These are phyloP conservation scores for Picathartes gymnocephalus DNA, from an alignment of 2,113 vertebrate genomes.

Conservation along the genomic window DNA sequence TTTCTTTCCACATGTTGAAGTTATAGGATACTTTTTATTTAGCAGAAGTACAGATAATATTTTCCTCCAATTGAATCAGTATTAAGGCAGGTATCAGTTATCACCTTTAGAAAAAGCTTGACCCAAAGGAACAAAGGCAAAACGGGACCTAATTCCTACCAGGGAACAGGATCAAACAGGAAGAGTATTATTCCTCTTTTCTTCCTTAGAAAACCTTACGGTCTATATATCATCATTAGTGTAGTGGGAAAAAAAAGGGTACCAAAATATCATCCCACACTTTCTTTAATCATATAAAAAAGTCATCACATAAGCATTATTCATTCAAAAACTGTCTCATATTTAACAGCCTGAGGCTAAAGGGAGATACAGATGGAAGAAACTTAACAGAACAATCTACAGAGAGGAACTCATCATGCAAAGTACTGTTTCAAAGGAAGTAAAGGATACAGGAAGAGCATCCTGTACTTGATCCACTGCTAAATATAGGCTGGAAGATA, in stretches of 20 bases:
- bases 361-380: slow-evolving; percentile 27
- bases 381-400: slow-evolving; percentile 36
- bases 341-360: slow-evolving; percentile 40
- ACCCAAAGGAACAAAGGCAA: background rate
- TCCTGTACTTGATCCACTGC: background rate
- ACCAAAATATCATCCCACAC: slow-evolving; percentile 43
- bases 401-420: slow-evolving; percentile 12
- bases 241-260: background rate
- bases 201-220: background rate
- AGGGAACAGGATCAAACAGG: background rate
- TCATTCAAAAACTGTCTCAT: slow-evolving; percentile 54
- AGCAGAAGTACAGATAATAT: background rate
- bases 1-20: background rate
- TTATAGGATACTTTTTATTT: background rate
- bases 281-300: slow-evolving; percentile 46
- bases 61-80: background rate
- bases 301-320: slow-evolving; percentile 51
- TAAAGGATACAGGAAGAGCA: background rate
- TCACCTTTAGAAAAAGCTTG: background rate
- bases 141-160: background rate
- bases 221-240: slow-evolving; percentile 26
- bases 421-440: slow-evolving; percentile 44
- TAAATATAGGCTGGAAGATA: slow-evolving; percentile 35
- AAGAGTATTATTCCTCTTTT: background rate
- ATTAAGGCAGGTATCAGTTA: background rate